Base-by-base conservation (phyloP, 2,888 invertebrate genomes). In the Podotricha telesiphe region DNA sequence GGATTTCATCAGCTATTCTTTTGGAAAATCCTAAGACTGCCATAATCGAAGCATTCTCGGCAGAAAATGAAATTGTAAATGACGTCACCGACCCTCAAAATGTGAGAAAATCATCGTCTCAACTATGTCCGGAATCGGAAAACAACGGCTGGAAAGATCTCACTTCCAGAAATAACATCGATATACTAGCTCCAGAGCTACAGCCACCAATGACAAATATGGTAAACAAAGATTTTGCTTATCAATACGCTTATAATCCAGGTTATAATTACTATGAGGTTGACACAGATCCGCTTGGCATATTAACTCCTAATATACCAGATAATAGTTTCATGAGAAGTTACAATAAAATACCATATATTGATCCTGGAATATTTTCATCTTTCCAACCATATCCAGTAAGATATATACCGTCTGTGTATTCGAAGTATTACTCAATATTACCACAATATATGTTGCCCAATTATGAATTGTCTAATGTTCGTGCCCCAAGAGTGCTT, bases 381-480 rank as follows among this genome's bases (percentile, higher is more conserved):
- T 45, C 62, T 1, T 65, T 19, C 17, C 64, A 64, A 19, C 58
- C 62, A 20, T 72, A 20, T 48, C 68, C 67, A 34, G 67, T 72
- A 15, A 63, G 40, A 13, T 65, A 53, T 45, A 40, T 72, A 58
- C 70, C 73, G 19, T 71, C 73, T 50, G 71, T 71, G 37, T 73
- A 71, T 61, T 50, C 63, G 20, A 22, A 63, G 8, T 63, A 70
- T 20, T 68, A 67, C 22, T 58, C 58, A 2, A 50, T 20, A 4
- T 59, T 55, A 7, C 59, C 68, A 47, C 53, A 53, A 40, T 22
- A 53, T 47, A 45, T 47, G 6, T 17, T 51, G 45, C 17, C 53
- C 51, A 59, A 65, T 20, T 34, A 59, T 51, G 65, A 40, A 40
- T 28, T 58, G 6, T 67, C 55, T 55, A 55, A 71, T 5, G n/a